These are phyloP conservation scores for Lydus trimaculatus DNA, from an alignment of 2,888 invertebrate species.

Conservation along the genomic window DNA sequence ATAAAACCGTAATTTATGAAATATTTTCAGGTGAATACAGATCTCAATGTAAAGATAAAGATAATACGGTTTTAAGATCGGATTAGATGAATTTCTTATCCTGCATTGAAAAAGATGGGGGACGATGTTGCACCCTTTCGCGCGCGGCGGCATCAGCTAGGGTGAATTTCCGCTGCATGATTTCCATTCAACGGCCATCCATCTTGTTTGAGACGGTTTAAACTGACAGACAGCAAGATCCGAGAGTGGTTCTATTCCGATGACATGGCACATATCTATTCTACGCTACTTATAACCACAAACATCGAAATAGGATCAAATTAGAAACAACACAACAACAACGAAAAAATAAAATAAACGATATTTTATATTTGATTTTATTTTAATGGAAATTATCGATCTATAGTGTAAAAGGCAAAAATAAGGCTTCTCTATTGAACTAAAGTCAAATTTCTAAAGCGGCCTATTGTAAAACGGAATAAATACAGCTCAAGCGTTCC, in stretches of 20 bases:
- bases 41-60: conserved; percentile 5
- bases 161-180: conserved; percentile 62
- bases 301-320: conserved; percentile 37
- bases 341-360: conserved; percentile 9
- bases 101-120: conserved; percentile 24
- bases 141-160: conserved; percentile 36
- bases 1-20: neutral
- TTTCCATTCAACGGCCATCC: conserved; percentile 71
- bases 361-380: neutral
- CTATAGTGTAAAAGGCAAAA: neutral
- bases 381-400: neutral
- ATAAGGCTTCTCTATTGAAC: neutral
- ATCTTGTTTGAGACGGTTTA: conserved; percentile 68
- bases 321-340: conserved; percentile 12
- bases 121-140: conserved; percentile 45
- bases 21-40: conserved; percentile 12
- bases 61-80: conserved; percentile 30
- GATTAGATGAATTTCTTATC: conserved; percentile 37
- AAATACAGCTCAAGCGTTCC: conserved; percentile 57
- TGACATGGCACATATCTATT: conserved; percentile 59
- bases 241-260: conserved; percentile 58
- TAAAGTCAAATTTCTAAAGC: conserved; percentile 47
- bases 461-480: conserved; percentile 57
- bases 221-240: conserved; percentile 62
- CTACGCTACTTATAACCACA: conserved; percentile 41